Conservation (phyloP, 2,797 vertebrate species). For the Hyperoplus immaculatus region DNA sequence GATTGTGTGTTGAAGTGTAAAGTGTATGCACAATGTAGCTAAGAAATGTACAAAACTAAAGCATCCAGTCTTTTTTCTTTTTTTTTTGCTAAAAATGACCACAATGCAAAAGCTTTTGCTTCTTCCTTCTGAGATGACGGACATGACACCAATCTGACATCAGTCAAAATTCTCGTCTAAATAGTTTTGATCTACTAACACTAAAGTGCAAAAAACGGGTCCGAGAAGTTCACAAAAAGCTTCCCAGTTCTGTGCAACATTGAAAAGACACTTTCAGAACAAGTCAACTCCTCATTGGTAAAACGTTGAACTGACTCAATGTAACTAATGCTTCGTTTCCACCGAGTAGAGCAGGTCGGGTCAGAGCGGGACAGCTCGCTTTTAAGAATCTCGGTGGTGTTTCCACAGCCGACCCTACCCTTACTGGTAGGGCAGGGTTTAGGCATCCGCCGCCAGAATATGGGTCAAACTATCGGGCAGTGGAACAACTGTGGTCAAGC, state of each 20-base stretch:
- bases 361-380: too few relatives aligned
- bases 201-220: slow-evolving; percentile 46
- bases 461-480: too few relatives aligned
- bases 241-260: slow-evolving; percentile 41
- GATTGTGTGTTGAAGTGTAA: neutral
- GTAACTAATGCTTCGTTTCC: slow-evolving; percentile 1
- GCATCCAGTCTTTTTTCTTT: neutral
- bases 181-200: slow-evolving; percentile 4
- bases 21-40: neutral
- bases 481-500: too few relatives aligned
- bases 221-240: slow-evolving; percentile 15
- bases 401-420: too few relatives aligned
- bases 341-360: too few relatives aligned
- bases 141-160: neutral
- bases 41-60: neutral
- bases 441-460: too few relatives aligned
- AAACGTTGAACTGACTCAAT: neutral
- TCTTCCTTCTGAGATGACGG: slow-evolving; percentile 50
- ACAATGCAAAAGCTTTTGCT: slow-evolving; percentile 17
- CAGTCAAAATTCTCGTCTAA: slow-evolving; percentile 3
- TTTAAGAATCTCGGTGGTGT: too few relatives aligned
- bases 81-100: slow-evolving; percentile 10
- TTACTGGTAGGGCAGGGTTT: too few relatives aligned
- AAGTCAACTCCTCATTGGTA: neutral
- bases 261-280: slow-evolving; percentile 17